Evolutionary conservation across 1,140 invertebrate species (phyloP), one percentile per base, ranked within the genome.

Genomic region (Camponotus vicinus): DNA sequence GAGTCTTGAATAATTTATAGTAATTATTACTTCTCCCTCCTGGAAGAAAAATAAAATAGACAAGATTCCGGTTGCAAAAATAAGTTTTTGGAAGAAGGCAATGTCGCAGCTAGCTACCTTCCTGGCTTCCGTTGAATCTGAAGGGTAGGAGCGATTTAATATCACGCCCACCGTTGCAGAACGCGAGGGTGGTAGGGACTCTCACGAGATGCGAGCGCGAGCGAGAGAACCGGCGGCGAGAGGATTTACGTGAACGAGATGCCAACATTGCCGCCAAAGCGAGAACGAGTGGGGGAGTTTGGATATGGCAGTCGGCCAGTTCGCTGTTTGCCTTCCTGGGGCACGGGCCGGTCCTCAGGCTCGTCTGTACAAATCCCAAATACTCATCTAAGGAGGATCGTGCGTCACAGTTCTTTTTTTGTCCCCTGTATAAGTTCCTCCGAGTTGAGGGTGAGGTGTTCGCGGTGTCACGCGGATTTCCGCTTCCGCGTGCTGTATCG

Each of bases 281-380:
- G 21, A 27, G 32, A 82, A 86, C 69, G 86, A 91, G 93, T 93
- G 94, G 94, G 92, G 92, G 90, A 87, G 90, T 87, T 91, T 90
- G 90, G 92, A 93, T 93, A 95, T 95, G 94, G 94, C 94, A 94
- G 89, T 92, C 93, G 91, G 91, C 89, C 94, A 95, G 95, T 95
- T 93, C 86, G 94, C 93, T 93, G 93, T 94, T 94, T 94, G 94
- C 94, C 93, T 95, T 93, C 93, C 92, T 90, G 91, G 92, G 92
- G 93, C 93, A 92, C 94, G 94, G 93, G 93, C 93, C 92, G 93
- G 84, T 90, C 61, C 77, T 86, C 85, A 79, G 75, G 61, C 45
- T 70, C 71, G 64, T 82, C 85, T 79, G 55, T 88, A 45, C n/a
- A 66, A 52, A 3, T 52, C 11, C 63, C 69, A 52, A 79, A 73